A percentile compares a stretch with the other conserved stretches of the same genome.
These are phyloP conservation scores for Ancistrus triradiatus DNA, from an alignment of 2,113 vertebrate species.

Conservation along the genomic window DNA sequence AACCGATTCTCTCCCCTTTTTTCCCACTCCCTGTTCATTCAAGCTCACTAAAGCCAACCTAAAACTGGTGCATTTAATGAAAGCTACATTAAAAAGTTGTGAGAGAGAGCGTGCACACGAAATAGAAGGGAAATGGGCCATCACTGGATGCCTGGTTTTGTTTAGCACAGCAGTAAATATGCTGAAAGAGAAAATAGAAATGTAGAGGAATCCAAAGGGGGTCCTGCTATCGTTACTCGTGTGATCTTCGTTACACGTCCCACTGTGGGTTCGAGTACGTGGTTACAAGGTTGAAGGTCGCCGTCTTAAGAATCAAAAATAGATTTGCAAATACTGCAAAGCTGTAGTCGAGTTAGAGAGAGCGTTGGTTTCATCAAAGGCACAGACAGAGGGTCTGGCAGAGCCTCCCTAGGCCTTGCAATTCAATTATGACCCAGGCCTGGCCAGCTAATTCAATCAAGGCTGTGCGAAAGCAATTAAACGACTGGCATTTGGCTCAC, in stretches of 20 bases:
- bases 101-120: constrained; percentile 40
- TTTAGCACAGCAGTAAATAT: constrained; percentile 71
- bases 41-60: constrained; percentile 43
- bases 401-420: constrained; percentile 57
- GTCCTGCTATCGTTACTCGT: too few relatives aligned
- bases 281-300: too few relatives aligned
- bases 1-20: constrained; percentile 29
- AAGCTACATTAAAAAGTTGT: constrained; percentile 62
- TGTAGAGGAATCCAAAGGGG: constrained; percentile 57
- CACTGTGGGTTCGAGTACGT: too few relatives aligned
- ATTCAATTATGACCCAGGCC: constrained; percentile 68
- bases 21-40: constrained; percentile 43
- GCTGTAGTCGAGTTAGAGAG: too few relatives aligned
- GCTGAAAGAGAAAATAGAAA: constrained; percentile 73
- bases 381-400: constrained; percentile 38
- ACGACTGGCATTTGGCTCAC: constrained; percentile 65
- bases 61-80: constrained; percentile 68
- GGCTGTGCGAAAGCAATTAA: constrained; percentile 73
- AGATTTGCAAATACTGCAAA: too few relatives aligned
- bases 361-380: constrained; percentile 7
- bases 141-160: constrained; percentile 63
- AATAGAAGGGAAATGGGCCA: constrained; percentile 30
- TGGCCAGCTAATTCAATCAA: constrained; percentile 71
- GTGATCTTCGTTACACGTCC: too few relatives aligned
- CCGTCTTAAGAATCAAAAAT: too few relatives aligned